Percentiles rank a stretch among this genome's conserved stretches.
Conservation (phyloP, 2,888 invertebrate species). For the Aelia acuminata region DNA sequence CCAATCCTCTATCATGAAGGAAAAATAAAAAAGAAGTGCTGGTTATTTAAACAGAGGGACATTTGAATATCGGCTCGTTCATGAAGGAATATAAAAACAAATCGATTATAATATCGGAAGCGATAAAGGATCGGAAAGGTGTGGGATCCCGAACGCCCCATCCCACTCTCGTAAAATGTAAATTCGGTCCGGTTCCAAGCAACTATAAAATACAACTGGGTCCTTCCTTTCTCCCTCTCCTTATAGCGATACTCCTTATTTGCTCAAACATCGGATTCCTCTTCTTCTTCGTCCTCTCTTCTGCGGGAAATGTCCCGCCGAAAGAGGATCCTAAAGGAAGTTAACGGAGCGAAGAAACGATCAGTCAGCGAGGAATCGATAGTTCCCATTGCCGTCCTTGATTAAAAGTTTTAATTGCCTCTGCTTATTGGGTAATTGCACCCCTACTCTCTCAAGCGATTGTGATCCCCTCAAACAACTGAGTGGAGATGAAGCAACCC, state of each 20-base stretch:
- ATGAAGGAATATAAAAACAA: constrained; percentile 38
- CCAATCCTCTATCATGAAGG: background rate
- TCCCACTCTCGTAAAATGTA: constrained; percentile 51
- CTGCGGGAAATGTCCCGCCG: background rate
- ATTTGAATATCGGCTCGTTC: background rate
- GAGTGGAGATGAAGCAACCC: background rate
- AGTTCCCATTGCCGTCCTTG: background rate
- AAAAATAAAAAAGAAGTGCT: background rate
- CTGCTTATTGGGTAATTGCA: background rate
- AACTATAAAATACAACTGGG: constrained; percentile 46
- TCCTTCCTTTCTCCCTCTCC: background rate
- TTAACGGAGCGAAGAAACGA: background rate
- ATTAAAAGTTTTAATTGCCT: constrained; percentile 38
- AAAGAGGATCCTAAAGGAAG: background rate
- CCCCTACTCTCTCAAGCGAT: background rate
- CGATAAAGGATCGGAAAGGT: constrained; percentile 16
- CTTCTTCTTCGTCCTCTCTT: background rate
- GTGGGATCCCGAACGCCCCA: constrained; percentile 28
- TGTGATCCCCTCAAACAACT: background rate
- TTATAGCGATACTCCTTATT: background rate
- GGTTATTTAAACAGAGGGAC: constrained; percentile 5
- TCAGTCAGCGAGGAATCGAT: background rate
- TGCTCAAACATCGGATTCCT: background rate
- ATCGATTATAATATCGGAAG: constrained; percentile 5
- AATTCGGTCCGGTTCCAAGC: constrained; percentile 19